phyloP scores from a whole-genome alignment of 2,888 invertebrate species.

The Nebria brevicollis region DNA sequence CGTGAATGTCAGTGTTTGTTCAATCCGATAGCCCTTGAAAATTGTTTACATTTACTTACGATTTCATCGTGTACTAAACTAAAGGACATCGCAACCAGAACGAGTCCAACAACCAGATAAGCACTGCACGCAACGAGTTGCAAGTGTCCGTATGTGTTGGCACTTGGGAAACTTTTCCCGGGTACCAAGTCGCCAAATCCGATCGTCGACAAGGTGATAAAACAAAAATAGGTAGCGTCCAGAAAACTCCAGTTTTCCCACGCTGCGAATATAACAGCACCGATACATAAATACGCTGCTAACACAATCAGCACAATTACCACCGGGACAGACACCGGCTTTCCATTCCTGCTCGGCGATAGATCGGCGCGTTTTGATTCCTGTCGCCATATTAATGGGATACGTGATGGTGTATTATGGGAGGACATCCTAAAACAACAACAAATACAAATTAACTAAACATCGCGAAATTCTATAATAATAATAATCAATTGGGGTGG shows the following conservation, averaged over 20 bases:
- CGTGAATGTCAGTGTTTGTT: constrained; percentile 65
- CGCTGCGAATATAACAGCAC: constrained; percentile 81
- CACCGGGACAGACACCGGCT: constrained; percentile 69
- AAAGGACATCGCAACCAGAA: constrained; percentile 86
- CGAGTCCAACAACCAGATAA: constrained; percentile 81
- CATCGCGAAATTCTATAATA: no score
- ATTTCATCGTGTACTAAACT: constrained; percentile 85
- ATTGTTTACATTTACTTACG: constrained; percentile 75
- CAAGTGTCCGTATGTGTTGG: constrained; percentile 67
- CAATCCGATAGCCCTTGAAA: constrained; percentile 76
- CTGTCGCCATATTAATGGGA: constrained; percentile 75
- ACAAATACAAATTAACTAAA: background rate
- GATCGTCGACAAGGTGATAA: constrained; percentile 84
- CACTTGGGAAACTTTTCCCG: constrained; percentile 64
- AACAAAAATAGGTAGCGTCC: constrained; percentile 86
- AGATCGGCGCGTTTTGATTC: constrained; percentile 43
- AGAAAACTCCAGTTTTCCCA: constrained; percentile 84
- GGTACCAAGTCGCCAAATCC: constrained; percentile 74
- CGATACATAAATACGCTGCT: constrained; percentile 77
- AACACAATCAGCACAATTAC: constrained; percentile 74
- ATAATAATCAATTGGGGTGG: no score
- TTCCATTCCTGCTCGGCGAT: constrained; percentile 56
- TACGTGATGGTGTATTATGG: constrained; percentile 80
- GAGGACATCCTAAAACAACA: constrained; percentile 61
- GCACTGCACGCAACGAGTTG: constrained; percentile 83